Evolutionary conservation across 2,113 vertebrate genomes (phyloP), one percentile per base, ranked within the genome.

Genomic region (Chaetura pelagica): DNA sequence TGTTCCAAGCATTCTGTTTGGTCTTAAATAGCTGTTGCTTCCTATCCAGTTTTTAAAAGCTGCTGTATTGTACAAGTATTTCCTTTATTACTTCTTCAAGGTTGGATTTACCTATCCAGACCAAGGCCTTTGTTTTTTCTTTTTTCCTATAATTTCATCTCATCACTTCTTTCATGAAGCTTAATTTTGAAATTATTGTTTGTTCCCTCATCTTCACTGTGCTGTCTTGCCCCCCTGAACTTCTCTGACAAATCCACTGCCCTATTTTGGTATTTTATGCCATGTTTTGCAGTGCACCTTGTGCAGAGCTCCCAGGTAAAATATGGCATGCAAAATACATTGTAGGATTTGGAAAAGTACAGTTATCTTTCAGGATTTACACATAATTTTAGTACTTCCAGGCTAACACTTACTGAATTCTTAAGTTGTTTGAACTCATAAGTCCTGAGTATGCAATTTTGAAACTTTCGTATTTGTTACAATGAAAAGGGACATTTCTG

Each of bases 211-310:
- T 81, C 17, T 24, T 10, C 12, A 32, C 4, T 4, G 3, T 85
- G 13, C 38, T 86, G 13, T 22, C 18, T 2, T 72, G 9, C 49
- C 7, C 17, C 51, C 15, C 15, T 18, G 21, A 81, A 32, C 16
- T 48, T 58, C 21, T 77, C 21, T 74, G 38, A n/a, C 14, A 85
- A 88, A 69, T 83, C n/a, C 12, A 16, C 13, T 62, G 40, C 19
- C 10, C 46, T 34, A 0, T 86, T 94, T 71, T 72, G 10, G 4
- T 83, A 57, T 64, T 12, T 7, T 11, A 4, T 64, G 15, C 14
- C 16, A 7, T 3, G 3, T 51, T 62, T 58, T 82, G 57, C 0
- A 1, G 7, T 38, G 34, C 2, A 6, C 12, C 3, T 85, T 58
- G 30, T 46, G 46, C 46, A 40, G 32, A 91, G 66, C 34, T 52